Conservation (phyloP, 2,797 vertebrate genomes). For the Scomberomorus guttatus region DNA sequence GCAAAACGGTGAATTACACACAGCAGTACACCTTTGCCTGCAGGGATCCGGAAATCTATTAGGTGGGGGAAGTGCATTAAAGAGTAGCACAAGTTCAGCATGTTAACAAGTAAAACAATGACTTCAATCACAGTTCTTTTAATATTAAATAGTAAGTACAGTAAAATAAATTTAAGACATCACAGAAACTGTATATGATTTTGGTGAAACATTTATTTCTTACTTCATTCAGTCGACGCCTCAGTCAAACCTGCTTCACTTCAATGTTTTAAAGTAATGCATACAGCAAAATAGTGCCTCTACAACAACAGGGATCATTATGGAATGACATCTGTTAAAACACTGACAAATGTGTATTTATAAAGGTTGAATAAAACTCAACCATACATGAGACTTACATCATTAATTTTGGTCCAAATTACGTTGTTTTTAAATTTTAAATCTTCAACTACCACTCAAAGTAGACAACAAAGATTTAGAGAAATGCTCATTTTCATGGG, state of each 20-base stretch:
- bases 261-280: slow-evolving; percentile 58
- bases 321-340: slow-evolving; percentile 54
- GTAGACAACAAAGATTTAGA: slow-evolving; percentile 8
- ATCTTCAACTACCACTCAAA: slow-evolving; percentile 16
- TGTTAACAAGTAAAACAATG: neutral
- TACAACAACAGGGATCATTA: slow-evolving; percentile 36
- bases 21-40: slow-evolving; percentile 41
- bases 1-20: slow-evolving; percentile 49
- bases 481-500: slow-evolving; percentile 3
- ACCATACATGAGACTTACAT: slow-evolving; percentile 53
- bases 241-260: slow-evolving; percentile 57
- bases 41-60: slow-evolving; percentile 21
- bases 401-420: slow-evolving; percentile 30
- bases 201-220: slow-evolving; percentile 78
- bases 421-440: slow-evolving; percentile 25
- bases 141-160: neutral
- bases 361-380: slow-evolving; percentile 85
- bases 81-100: neutral
- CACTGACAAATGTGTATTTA: slow-evolving; percentile 33
- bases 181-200: slow-evolving; percentile 18
- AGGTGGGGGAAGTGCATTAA: neutral
- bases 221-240: slow-evolving; percentile 45
- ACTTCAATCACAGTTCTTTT: neutral
- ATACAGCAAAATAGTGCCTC: slow-evolving; percentile 64
- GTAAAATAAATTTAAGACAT: neutral